These are phyloP conservation scores for Chiridota heheva DNA, from an alignment of 35 echinoderm and acorn worm species.

Conservation along the genomic window DNA sequence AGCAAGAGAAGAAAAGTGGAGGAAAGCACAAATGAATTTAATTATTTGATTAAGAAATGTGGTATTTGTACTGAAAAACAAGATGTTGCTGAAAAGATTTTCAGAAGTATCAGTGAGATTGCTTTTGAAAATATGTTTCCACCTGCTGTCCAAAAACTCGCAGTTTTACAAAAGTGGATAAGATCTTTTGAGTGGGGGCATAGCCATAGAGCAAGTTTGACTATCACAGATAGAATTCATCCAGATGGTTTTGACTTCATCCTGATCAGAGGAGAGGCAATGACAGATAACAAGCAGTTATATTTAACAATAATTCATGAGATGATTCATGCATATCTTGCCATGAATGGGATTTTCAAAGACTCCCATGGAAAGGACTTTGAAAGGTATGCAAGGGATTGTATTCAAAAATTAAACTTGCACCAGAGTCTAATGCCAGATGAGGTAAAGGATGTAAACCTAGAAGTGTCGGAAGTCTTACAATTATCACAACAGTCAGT, in stretches of 20 bases:
- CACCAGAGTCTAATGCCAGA: too few relatives aligned
- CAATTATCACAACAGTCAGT: too few relatives aligned
- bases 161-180: constrained; percentile 12
- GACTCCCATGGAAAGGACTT: neutral
- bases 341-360: constrained; percentile 14
- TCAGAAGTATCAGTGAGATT: neutral
- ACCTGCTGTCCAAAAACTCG: neutral
- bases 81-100: neutral
- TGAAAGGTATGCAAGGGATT: neutral
- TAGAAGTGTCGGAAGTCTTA: too few relatives aligned
- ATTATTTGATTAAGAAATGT: too few relatives aligned
- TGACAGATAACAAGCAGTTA: neutral
- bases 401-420: constrained; percentile 8
- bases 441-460: too few relatives aligned
- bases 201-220: neutral
- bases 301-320: constrained; percentile 9
- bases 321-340: constrained; percentile 16
- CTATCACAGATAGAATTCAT: neutral
- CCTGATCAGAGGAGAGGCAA: neutral
- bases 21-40: too few relatives aligned
- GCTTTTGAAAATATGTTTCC: constrained; percentile 4
- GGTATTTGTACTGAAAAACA: neutral
- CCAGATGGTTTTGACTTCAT: constrained; percentile 31
- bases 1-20: neutral
- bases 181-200: neutral